Percentiles rank a stretch among this genome's conserved stretches.
Conservation (phyloP, 2,888 invertebrate genomes). For the Ectemnius lituratus region DNA sequence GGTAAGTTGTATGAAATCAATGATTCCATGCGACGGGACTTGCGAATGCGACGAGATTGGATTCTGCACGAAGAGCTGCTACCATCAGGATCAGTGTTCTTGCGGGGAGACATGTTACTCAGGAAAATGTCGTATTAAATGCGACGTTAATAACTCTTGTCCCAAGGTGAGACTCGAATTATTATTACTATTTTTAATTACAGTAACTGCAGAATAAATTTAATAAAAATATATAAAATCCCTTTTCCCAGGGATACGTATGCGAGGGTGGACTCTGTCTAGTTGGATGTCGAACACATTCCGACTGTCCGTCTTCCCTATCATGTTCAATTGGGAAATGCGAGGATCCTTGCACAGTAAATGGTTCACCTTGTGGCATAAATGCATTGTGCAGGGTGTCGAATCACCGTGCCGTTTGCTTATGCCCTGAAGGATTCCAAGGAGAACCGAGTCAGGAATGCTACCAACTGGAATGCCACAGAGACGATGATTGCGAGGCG, state of each 20-base stretch:
- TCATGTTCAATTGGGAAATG: conserved; percentile 86
- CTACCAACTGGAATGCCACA: conserved; percentile 87
- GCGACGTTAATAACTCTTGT: conserved; percentile 85
- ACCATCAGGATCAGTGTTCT: conserved; percentile 84
- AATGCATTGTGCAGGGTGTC: conserved; percentile 89
- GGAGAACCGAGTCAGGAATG: conserved; percentile 89
- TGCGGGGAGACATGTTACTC: conserved; percentile 89
- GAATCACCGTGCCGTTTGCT: conserved; percentile 90
- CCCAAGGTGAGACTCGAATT: conserved; percentile 72
- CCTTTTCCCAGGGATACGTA: conserved; percentile 84
- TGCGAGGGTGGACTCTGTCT: conserved; percentile 86
- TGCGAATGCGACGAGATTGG: conserved; percentile 91
- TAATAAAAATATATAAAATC: not conserved
- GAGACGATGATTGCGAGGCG: conserved; percentile 87
- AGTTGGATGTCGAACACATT: conserved; percentile 88
- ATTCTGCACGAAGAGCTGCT: conserved; percentile 87
- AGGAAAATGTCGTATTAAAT: conserved; percentile 87
- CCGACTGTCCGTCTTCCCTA: conserved; percentile 88
- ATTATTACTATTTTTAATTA: not conserved
- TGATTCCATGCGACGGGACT: conserved; percentile 85
- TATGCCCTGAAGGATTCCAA: conserved; percentile 91
- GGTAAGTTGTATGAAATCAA: conserved; percentile 86
- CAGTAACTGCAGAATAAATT: not conserved
- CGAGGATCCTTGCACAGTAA: conserved; percentile 83
- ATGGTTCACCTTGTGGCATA: conserved; percentile 85